Evolutionary conservation across 2,797 vertebrate species (phyloP), one percentile per base, ranked within the genome.

Genomic region (Crocodylus rhombifer): DNA sequence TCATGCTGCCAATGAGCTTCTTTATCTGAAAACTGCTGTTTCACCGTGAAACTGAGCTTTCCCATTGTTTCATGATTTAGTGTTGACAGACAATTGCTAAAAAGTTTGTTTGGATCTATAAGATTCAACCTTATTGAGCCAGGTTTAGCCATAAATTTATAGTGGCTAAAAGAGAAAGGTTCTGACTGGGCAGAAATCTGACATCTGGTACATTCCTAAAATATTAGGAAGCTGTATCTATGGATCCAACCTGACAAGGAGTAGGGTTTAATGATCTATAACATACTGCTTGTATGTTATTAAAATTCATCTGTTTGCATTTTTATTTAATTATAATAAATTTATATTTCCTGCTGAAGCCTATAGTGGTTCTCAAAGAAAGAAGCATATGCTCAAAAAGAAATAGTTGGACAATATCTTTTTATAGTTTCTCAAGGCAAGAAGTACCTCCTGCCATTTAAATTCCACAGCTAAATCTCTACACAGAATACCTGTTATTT

Each of bases 271-370:
- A 97, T 96, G 96, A 97, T 92, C 93, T 95, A 80, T 95, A 84
- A 89, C 94, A 89, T 90, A 87, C 69, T 89, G 84, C 71, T 85
- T 95, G 93, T 95, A 93, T 88, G 80, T 77, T 96, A 96, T 94
- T 96, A 96, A 97, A 96, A 91, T 90, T 75, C 80, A 95, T 97
- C 96, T 96, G 95, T 95, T 97, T 96, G 88, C 86, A 84, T 95
- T 95, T 51, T 95, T 94, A 88, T 95, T 97, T 96, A 95, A 96
- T 84, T 84, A 1, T 87, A 89, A 93, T 79, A 91, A 94, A 92
- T 94, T 96, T 97, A 65, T 94, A 95, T 95, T 26, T 88, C 64
- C 80, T 83, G 42, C 69, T 95, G 75, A 80, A 93, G 42, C 67
- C 82, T 69, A n/a, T 87, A 87, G 84, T 16, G 82, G 63, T 91